phyloP scores from a whole-genome alignment of 2,113 vertebrate species.

The Bungarus multicinctus region DNA sequence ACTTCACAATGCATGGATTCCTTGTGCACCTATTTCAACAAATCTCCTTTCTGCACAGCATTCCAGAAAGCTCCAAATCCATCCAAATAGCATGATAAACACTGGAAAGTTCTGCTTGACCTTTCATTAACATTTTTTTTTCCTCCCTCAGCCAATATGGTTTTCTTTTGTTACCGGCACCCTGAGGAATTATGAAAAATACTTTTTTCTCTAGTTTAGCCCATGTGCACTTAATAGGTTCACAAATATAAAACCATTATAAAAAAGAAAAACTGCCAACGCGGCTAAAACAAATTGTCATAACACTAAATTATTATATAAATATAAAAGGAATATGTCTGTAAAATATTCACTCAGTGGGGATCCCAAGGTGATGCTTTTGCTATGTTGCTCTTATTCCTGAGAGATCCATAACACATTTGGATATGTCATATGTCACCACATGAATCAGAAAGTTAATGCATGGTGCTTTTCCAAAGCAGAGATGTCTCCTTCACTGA shows the following conservation, averaged over 20 bases:
- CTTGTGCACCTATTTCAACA: conserved; percentile 36
- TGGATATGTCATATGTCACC: conserved; percentile 80
- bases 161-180: conserved; percentile 71
- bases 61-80: conserved; percentile 61
- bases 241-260: conserved; percentile 85
- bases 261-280: conserved; percentile 86
- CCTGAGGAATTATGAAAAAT: conserved; percentile 87
- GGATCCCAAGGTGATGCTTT: conserved; percentile 86
- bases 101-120: conserved; percentile 75
- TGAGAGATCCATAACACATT: conserved; percentile 83
- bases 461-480: conserved; percentile 77
- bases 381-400: conserved; percentile 81
- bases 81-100: conserved; percentile 67
- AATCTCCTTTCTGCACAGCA: conserved; percentile 58
- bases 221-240: conserved; percentile 84
- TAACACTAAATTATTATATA: conserved; percentile 89
- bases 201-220: conserved; percentile 81
- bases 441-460: conserved; percentile 82
- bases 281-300: conserved; percentile 85
- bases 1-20: conserved; percentile 1
- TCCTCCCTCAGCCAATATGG: conserved; percentile 72
- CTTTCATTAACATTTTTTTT: conserved; percentile 80
- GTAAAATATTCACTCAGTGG: conserved; percentile 87
- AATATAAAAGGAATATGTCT: conserved; percentile 86
- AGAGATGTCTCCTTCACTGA: conserved; percentile 79